Percentiles rank a stretch among this genome's conserved stretches.
These are phyloP conservation scores for Plutella xylostella DNA, from an alignment of 2,888 invertebrate species.

Conservation along the genomic window DNA sequence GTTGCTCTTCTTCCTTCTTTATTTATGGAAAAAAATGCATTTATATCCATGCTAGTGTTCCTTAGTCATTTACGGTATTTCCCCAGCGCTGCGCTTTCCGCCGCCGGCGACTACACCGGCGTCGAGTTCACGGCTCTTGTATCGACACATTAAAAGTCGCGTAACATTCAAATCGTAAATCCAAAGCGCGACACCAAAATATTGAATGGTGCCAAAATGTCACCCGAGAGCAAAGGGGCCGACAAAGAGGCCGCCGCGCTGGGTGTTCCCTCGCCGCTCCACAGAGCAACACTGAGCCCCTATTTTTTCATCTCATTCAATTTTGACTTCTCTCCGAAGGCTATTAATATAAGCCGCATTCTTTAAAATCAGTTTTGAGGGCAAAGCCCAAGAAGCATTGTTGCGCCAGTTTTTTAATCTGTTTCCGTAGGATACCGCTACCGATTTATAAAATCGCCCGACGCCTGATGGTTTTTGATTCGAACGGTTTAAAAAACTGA, in stretches of 20 bases:
- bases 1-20: too few relatives aligned
- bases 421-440: conserved; percentile 69
- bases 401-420: conserved; percentile 60
- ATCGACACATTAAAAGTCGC: too few relatives aligned
- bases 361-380: conserved; percentile 60
- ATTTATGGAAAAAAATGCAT: too few relatives aligned
- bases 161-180: conserved; percentile 60
- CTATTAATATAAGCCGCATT: conserved; percentile 69
- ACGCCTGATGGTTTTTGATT: conserved; percentile 49
- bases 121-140: too few relatives aligned
- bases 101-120: too few relatives aligned
- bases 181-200: conserved; percentile 63
- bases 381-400: conserved; percentile 54
- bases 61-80: too few relatives aligned
- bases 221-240: conserved; percentile 61
- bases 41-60: too few relatives aligned
- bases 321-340: conserved; percentile 70
- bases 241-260: conserved; percentile 61
- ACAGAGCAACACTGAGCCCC: conserved; percentile 46
- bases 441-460: conserved; percentile 57
- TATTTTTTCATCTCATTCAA: conserved; percentile 68
- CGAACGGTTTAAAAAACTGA: conserved; percentile 60
- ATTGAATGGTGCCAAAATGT: conserved; percentile 70
- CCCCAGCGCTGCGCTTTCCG: too few relatives aligned
- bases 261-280: conserved; percentile 58